These are phyloP conservation scores for Trichogramma evanescens DNA, from an alignment of 2,888 invertebrate genomes.

Conservation along the genomic window DNA sequence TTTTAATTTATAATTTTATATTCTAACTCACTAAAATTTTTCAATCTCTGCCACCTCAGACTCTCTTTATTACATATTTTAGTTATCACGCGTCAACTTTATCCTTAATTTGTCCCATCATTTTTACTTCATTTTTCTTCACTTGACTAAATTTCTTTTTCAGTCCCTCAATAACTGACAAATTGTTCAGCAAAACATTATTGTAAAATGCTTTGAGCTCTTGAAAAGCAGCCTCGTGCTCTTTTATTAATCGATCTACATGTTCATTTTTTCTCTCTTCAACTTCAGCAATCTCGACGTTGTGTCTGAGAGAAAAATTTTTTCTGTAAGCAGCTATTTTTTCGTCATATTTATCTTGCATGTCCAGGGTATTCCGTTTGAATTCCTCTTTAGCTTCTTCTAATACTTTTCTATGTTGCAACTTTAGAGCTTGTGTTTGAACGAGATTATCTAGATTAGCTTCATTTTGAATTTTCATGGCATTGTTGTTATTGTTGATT, in stretches of 20 bases:
- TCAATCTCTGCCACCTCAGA: background rate
- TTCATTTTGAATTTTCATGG: constrained; percentile 13
- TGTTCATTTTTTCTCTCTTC: constrained; percentile 89
- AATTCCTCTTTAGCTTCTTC: constrained; percentile 57
- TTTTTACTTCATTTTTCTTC: constrained; percentile 18
- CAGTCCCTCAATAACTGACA: constrained; percentile 81
- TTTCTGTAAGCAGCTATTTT: constrained; percentile 66
- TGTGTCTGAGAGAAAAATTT: constrained; percentile 66
- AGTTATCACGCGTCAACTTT: background rate
- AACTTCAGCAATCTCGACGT: constrained; percentile 79
- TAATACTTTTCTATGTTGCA: constrained; percentile 9
- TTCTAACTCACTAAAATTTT: background rate
- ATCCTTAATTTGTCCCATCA: constrained; percentile 16
- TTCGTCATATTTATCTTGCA: constrained; percentile 66
- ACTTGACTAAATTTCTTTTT: constrained; percentile 53
- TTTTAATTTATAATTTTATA: background rate
- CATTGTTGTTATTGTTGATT: constrained; percentile 1
- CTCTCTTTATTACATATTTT: background rate
- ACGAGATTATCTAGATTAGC: constrained; percentile 6
- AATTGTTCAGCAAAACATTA: constrained; percentile 87
- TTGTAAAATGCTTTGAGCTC: constrained; percentile 94
- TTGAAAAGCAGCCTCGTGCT: constrained; percentile 77
- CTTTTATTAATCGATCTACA: constrained; percentile 68
- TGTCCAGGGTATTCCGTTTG: constrained; percentile 60
- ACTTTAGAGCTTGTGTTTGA: constrained; percentile 9